Evolutionary conservation across 2,113 vertebrate species (phyloP).

Genomic region (Glareola pratincola): DNA sequence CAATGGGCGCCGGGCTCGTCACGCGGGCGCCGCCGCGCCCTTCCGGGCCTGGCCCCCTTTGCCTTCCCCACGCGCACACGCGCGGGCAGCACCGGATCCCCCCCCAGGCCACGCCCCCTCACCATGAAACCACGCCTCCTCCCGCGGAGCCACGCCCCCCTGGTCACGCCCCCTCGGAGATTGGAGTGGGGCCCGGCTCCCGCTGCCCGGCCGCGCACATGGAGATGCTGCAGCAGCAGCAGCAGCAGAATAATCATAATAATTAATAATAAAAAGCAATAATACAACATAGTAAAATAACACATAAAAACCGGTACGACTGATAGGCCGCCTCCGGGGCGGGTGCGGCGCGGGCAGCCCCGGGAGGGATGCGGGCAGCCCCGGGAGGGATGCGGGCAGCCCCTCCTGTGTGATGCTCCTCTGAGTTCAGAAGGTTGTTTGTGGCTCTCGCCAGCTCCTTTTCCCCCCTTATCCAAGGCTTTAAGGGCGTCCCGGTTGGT

Average conservation of each 20-base stretch:
- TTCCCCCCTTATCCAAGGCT: rapidly evolving
- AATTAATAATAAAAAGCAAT: too few relatives aligned
- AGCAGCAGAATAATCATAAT: rapidly evolving
- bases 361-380: too few relatives aligned
- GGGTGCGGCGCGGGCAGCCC: background rate
- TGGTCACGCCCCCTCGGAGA: background rate
- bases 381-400: background rate
- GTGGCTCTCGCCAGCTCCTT: rapidly evolving
- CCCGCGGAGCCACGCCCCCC: too few relatives aligned
- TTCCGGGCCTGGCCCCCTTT: background rate
- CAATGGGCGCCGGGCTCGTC: background rate
- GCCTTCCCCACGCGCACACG: background rate
- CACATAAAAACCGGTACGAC: rapidly evolving
- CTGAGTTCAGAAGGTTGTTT: rapidly evolving
- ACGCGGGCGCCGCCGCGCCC: background rate
- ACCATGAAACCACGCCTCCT: background rate
- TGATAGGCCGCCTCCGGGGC: background rate
- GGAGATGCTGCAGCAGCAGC: background rate
- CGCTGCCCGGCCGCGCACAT: rapidly evolving
- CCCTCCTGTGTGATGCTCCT: background rate
- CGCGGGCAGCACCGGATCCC: background rate
- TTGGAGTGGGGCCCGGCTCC: too few relatives aligned
- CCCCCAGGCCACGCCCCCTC: background rate
- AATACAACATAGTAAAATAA: rapidly evolving
- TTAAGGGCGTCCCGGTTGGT: background rate